Evolutionary conservation across 64 coral and sea anemone genomes (phyloP).

Genomic region (Stichodactyla mertensii): DNA sequence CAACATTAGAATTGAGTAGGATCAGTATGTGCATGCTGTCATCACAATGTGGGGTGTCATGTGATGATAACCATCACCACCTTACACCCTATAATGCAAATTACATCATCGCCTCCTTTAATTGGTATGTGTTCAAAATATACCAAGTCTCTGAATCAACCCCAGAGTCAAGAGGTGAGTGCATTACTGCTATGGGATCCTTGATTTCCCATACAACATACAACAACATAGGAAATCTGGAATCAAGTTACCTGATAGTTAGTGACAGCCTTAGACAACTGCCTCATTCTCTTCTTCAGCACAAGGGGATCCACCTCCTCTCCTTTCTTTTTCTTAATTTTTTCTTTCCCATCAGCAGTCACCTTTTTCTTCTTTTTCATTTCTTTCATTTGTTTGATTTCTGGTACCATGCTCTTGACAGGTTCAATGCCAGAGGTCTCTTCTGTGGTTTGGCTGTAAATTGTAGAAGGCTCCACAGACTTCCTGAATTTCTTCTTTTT

Average conservation of each 20-base stretch:
- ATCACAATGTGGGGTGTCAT: background rate
- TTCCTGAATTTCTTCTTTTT: constrained; percentile 63
- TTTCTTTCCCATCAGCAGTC: constrained; percentile 17
- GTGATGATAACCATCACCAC: background rate
- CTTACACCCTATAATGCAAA: background rate
- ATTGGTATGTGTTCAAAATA: too few species aligned
- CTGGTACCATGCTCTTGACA: background rate
- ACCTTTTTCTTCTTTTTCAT: constrained; percentile 36
- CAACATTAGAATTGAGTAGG: background rate
- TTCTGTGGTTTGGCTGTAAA: background rate
- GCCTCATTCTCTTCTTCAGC: constrained; percentile 84
- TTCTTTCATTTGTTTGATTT: constrained; percentile 30
- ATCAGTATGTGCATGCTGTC: constrained; percentile 26
- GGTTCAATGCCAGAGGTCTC: background rate
- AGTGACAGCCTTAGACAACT: constrained; percentile 72
- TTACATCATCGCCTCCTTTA: constrained; percentile 1
- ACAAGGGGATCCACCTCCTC: constrained; percentile 20
- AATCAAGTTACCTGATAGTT: constrained; percentile 63
- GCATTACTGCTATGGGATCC: too few species aligned
- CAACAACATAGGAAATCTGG: too few species aligned
- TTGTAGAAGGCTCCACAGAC: background rate
- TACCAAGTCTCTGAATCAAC: too few species aligned
- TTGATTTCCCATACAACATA: too few species aligned
- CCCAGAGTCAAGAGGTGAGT: too few species aligned
- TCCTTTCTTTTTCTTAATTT: constrained; percentile 19